Percentiles rank a stretch among this genome's conserved stretches.
phyloP scores from a whole-genome alignment of 2,888 invertebrate genomes.

The Nymphalis polychloros region DNA sequence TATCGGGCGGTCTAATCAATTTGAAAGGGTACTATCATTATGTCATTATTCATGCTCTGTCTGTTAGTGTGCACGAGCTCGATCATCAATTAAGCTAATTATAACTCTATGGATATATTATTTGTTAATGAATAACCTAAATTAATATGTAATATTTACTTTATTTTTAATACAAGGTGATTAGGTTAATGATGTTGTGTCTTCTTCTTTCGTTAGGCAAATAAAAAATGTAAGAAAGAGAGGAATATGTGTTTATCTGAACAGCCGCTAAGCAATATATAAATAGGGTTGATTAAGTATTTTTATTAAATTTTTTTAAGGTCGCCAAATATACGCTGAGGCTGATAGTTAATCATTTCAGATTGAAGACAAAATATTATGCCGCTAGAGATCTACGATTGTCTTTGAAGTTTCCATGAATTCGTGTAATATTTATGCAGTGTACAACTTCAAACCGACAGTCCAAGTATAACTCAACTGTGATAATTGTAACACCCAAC shows the following conservation, averaged over 20 bases:
- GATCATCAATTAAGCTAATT: conserved; percentile 4
- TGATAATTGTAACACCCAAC: conserved; percentile 26
- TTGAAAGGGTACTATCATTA: background rate
- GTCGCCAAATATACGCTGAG: too few relatives aligned
- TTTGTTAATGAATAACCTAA: background rate
- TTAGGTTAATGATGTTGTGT: too few relatives aligned
- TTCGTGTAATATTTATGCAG: background rate
- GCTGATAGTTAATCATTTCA: too few relatives aligned
- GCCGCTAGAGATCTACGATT: background rate
- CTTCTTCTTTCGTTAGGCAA: too few relatives aligned
- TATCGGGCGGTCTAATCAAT: background rate
- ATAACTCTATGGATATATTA: background rate
- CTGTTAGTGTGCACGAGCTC: background rate
- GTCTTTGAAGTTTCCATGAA: background rate
- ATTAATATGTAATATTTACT: too few relatives aligned
- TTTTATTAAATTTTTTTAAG: too few relatives aligned
- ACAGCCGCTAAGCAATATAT: too few relatives aligned
- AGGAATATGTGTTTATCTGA: too few relatives aligned
- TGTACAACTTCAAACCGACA: background rate
- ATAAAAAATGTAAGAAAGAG: too few relatives aligned
- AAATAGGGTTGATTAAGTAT: too few relatives aligned
- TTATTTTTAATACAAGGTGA: too few relatives aligned
- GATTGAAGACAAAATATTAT: too few relatives aligned
- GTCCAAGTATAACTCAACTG: conserved; percentile 1
- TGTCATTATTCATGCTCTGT: background rate